Base-by-base conservation (phyloP, 1,140 invertebrate genomes). In the Nilaparvata lugens region DNA sequence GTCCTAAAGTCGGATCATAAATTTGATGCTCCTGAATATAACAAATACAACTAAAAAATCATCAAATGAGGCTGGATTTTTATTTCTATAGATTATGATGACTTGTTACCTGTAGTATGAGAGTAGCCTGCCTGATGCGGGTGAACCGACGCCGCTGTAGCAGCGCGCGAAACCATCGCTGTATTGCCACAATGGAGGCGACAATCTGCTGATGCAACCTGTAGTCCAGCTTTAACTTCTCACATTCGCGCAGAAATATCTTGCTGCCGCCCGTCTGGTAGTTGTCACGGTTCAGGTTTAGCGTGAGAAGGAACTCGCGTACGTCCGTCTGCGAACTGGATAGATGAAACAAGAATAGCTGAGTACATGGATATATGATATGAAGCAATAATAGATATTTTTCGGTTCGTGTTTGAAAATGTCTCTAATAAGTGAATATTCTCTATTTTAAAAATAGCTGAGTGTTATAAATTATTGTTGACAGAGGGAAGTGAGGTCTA, bases 171-270 rank as follows among this genome's bases (percentile, higher is more conserved):
- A 93, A 93, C 93, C 93, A 97, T 55, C 91, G 78, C 74, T 98
- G 95, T 63, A 98, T 89, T 0, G 84, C 86, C 42, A 95, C 85
- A 67, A 97, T 96, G 56, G 89, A 87, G 19, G 88, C 84, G 80
- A 97, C 91, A 62, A 97, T 96, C 69, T 94, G 90, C 70, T 93
- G 87, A 75, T 98, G 94, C 25, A 98, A 76, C 60, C 89, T 83
- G 67, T 91, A 90, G 70, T 97, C 94, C 42, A 97, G 72, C 72
- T 92, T 88, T 63, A 93, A 83, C 73, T 97, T 96, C 73, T 97
- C 93, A n/a, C 88, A 89, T 72, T 97, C 94, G 43, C 93, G 78
- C 73, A 97, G 81, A 69, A 96, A 97, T 40, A 97, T 88, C 79
- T 97, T 97, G 2, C 85, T 92, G 19, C 79, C 77, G 69, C 89